A percentile compares a stretch with the other conserved stretches of the same genome.
Conservation (phyloP, 1,140 invertebrate genomes). For the Pristionchus pacificus region DNA sequence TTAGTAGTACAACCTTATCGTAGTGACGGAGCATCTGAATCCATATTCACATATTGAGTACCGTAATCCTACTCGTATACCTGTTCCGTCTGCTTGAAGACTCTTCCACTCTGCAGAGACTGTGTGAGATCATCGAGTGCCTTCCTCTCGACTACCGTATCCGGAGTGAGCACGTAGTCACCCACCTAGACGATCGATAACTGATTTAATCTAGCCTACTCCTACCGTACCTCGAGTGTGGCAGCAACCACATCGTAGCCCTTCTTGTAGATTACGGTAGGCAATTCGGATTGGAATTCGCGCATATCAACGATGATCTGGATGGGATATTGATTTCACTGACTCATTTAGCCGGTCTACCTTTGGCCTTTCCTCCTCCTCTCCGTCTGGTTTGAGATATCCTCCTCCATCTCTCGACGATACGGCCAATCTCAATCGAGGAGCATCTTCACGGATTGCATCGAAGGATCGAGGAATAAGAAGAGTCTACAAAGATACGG, state of each 20-base stretch:
- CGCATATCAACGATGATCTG: constrained; percentile 77
- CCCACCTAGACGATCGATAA: too few relatives aligned
- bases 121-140: constrained; percentile 94
- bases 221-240: constrained; percentile 72
- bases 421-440: too few relatives aligned
- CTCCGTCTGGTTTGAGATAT: background rate
- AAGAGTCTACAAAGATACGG: background rate
- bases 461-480: background rate
- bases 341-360: too few relatives aligned
- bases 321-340: too few relatives aligned
- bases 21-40: constrained; percentile 52
- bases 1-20: constrained; percentile 41
- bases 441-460: too few relatives aligned
- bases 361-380: constrained; percentile 11
- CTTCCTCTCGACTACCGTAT: constrained; percentile 93
- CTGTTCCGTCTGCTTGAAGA: constrained; percentile 83
- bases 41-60: background rate
- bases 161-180: constrained; percentile 93
- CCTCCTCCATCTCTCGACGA: background rate
- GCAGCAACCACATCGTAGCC: constrained; percentile 88
- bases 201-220: background rate
- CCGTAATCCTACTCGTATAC: constrained; percentile 22
- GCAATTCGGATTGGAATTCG: constrained; percentile 93
- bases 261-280: constrained; percentile 83
- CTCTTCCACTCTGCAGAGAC: constrained; percentile 84